Evolutionary conservation across 2,113 vertebrate species (phyloP).

Genomic region (Gymnocephalus cernua): DNA sequence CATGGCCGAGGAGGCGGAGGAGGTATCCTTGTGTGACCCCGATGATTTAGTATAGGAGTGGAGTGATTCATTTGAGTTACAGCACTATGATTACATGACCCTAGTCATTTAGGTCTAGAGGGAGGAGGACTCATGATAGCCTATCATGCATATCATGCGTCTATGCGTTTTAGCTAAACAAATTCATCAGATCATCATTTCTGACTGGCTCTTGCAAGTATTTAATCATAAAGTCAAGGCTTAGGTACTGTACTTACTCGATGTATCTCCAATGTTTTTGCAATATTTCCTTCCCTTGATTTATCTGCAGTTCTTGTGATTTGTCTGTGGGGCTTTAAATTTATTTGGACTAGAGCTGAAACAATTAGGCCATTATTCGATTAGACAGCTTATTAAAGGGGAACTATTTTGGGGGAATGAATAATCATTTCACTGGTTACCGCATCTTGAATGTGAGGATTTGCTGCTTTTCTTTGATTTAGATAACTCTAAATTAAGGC

Average conservation of each 20-base stretch:
- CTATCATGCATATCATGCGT: too few species aligned
- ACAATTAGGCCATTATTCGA: not conserved
- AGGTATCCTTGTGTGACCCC: conserved; percentile 33
- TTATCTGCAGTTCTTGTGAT: not conserved
- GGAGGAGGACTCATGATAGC: conserved; percentile 2
- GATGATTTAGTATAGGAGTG: conserved; percentile 42
- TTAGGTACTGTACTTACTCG: not conserved
- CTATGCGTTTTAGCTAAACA: not conserved
- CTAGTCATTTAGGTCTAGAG: conserved; percentile 25
- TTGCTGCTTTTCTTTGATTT: not conserved
- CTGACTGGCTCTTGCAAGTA: not conserved
- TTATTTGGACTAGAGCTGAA: not conserved
- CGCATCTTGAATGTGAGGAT: not conserved
- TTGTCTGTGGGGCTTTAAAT: not conserved
- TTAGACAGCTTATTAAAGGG: not conserved
- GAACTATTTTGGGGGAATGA: not conserved
- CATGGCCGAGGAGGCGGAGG: conserved; percentile 21
- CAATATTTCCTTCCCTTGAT: not conserved
- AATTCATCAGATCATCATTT: not conserved
- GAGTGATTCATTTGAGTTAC: conserved; percentile 42
- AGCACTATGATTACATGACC: conserved; percentile 47
- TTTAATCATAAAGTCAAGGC: not conserved
- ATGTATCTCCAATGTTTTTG: not conserved
- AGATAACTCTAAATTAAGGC: not conserved
- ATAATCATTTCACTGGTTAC: not conserved